These are phyloP conservation scores for Drosophila nigromelanica DNA, from an alignment of 1,140 invertebrate genomes.

Conservation along the genomic window DNA sequence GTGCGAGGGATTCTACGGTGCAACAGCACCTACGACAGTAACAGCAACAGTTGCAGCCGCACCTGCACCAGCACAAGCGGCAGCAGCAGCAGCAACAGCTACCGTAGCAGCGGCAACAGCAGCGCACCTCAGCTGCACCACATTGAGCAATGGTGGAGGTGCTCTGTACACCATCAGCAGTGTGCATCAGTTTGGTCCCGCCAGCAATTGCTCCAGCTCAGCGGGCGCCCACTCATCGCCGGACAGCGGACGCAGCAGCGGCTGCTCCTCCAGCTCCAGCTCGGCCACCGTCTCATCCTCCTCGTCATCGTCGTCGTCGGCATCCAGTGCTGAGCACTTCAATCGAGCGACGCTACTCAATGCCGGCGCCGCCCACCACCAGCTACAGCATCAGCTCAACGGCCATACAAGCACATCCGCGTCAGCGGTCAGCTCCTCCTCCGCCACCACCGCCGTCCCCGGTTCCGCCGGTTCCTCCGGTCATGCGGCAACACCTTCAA, in stretches of 20 bases:
- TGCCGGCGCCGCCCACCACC: slow-evolving; percentile 50
- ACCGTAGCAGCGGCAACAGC: slow-evolving; percentile 37
- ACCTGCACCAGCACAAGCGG: slow-evolving; percentile 21
- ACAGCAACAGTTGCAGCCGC: slow-evolving; percentile 4
- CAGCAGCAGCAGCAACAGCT: slow-evolving; percentile 22
- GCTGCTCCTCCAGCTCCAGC: slow-evolving; percentile 55
- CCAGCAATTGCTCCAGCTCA: slow-evolving; percentile 62
- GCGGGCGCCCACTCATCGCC: slow-evolving; percentile 56
- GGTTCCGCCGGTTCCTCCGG: slow-evolving; percentile 20
- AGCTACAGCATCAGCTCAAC: slow-evolving; percentile 40
- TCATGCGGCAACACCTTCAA: slow-evolving; percentile 65
- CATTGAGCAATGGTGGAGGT: slow-evolving; percentile 82
- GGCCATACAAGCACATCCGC: slow-evolving; percentile 34
- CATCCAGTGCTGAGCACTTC: slow-evolving; percentile 66
- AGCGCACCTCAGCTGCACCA: slow-evolving; percentile 64
- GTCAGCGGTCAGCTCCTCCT: slow-evolving; percentile 43
- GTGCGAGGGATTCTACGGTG: slow-evolving; percentile 58
- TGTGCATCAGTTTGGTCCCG: slow-evolving; percentile 80
- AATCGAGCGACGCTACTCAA: slow-evolving; percentile 57
- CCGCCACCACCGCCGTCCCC: slow-evolving; percentile 21
- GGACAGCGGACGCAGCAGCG: slow-evolving; percentile 65
- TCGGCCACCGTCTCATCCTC: slow-evolving; percentile 66
- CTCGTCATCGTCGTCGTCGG: slow-evolving; percentile 68
- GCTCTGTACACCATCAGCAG: slow-evolving; percentile 82
- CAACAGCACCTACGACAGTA: slow-evolving; percentile 28